phyloP scores from a whole-genome alignment of 2,113 vertebrate species.

The Pao palembangensis region DNA sequence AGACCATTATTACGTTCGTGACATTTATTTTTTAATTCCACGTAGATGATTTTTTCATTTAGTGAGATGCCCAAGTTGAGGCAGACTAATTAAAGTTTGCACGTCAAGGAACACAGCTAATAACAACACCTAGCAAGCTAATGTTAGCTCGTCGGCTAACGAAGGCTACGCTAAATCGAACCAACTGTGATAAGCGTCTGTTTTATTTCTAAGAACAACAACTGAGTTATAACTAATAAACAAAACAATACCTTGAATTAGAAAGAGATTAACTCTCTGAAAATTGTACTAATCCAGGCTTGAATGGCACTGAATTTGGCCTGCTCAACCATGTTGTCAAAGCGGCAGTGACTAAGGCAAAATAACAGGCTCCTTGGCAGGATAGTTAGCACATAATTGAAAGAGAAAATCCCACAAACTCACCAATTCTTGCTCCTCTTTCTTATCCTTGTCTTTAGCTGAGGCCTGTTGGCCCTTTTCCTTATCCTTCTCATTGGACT shows the following conservation, averaged over 20 bases:
- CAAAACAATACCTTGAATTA: no score
- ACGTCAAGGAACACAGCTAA: conserved; percentile 4
- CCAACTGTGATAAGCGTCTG: not conserved
- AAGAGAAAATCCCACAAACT: conserved; percentile 14
- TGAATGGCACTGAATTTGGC: conserved; percentile 25
- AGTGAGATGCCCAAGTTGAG: not conserved
- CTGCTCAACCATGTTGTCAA: conserved; percentile 52
- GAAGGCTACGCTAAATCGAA: conserved; percentile 4
- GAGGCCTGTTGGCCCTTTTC: conserved; percentile 60
- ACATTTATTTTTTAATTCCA: no score
- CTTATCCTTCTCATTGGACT: conserved; percentile 72
- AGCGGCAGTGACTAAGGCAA: conserved; percentile 78
- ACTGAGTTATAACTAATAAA: no score
- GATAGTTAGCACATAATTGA: conserved; percentile 1
- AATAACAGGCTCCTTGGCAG: conserved; percentile 41
- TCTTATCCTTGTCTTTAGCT: conserved; percentile 78
- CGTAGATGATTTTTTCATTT: no score
- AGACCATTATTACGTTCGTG: no score
- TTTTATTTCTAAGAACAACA: no score
- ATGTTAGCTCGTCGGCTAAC: conserved; percentile 34
- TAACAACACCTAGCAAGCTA: conserved; percentile 34
- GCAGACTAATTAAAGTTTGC: not conserved
- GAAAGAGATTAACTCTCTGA: rapidly evolving
- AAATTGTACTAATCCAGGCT: not conserved
- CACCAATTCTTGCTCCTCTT: conserved; percentile 79